Conservation (phyloP, 2,888 invertebrate species). For the Anticlea derivata region DNA sequence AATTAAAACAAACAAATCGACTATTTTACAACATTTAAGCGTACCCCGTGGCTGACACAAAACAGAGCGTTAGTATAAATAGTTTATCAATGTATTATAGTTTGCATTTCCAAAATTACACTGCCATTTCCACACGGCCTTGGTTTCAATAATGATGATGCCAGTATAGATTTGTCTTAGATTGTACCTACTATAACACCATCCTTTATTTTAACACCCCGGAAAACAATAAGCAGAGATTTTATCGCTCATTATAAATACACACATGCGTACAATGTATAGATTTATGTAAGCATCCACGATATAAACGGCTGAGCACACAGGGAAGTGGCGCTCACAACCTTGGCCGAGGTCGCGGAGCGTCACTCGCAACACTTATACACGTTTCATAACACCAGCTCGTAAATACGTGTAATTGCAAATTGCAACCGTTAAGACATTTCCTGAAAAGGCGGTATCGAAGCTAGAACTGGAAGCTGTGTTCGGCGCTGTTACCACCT, state of each 20-base stretch:
- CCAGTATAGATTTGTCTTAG: too few relatives aligned
- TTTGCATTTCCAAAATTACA: too few relatives aligned
- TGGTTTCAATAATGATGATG: too few relatives aligned
- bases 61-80: too few relatives aligned
- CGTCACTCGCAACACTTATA: conserved; percentile 76
- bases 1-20: too few relatives aligned
- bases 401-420: conserved; percentile 49
- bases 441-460: conserved; percentile 38
- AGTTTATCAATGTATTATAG: too few relatives aligned
- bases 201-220: conserved; percentile 35
- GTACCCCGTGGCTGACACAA: too few relatives aligned
- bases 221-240: conserved; percentile 51
- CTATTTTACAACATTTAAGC: too few relatives aligned
- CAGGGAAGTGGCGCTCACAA: conserved; percentile 76
- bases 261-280: conserved; percentile 37
- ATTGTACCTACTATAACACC: neutral
- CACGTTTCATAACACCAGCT: conserved; percentile 71
- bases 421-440: conserved; percentile 32
- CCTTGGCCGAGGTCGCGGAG: conserved; percentile 78
- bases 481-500: conserved; percentile 34
- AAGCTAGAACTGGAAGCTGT: conserved; percentile 33
- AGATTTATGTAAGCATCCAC: conserved; percentile 54
- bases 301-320: conserved; percentile 72
- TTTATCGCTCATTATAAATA: conserved; percentile 43
- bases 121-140: too few relatives aligned